Conservation (phyloP, 2,797 vertebrate genomes). For the Aratinga solstitialis region DNA sequence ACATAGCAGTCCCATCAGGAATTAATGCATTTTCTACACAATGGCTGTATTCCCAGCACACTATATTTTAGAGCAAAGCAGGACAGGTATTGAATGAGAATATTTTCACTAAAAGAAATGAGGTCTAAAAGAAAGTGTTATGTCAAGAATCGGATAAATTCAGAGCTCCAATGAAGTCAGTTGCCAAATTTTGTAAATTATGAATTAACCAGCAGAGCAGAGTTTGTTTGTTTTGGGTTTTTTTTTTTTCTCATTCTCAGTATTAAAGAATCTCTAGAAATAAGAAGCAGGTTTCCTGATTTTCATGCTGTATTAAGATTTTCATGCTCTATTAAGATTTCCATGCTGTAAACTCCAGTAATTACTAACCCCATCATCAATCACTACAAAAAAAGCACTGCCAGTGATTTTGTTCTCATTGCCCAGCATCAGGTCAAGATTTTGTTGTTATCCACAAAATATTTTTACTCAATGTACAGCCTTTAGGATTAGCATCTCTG, state of each 20-base stretch:
- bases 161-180: neutral
- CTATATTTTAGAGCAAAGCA: neutral
- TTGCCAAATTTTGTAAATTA: neutral
- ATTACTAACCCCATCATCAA: neutral
- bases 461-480: neutral
- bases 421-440: neutral
- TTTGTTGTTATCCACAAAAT: rapidly evolving
- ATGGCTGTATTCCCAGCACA: neutral
- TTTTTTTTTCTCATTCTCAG: neutral
- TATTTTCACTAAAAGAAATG: neutral
- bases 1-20: neutral
- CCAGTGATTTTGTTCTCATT: neutral
- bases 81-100: neutral
- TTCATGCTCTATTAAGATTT: neutral
- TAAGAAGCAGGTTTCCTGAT: neutral
- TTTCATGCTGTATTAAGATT: neutral
- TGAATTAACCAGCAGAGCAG: neutral
- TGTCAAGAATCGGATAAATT: neutral
- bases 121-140: neutral
- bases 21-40: neutral
- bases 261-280: neutral
- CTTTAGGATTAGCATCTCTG: neutral
- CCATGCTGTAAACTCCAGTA: neutral
- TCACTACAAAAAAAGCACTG: neutral
- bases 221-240: neutral